phyloP scores from a whole-genome alignment of 2,888 invertebrate species.

The Hololepta plana region DNA sequence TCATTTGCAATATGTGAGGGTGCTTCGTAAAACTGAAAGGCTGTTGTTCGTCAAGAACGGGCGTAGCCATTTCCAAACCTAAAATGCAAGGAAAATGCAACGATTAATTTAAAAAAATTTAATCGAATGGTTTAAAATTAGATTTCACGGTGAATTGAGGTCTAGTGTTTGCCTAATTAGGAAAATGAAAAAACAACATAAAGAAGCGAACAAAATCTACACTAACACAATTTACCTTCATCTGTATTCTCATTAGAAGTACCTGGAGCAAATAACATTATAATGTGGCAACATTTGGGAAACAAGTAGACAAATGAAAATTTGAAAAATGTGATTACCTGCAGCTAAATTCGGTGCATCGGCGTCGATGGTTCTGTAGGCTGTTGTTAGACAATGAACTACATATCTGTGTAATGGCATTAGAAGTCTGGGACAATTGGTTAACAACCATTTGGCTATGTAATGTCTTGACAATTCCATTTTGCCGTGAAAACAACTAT shows the following conservation, averaged over 20 bases:
- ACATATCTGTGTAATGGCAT: constrained; percentile 54
- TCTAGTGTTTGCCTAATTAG: constrained; percentile 1
- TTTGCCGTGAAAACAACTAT: constrained; percentile 68
- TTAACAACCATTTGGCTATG: constrained; percentile 65
- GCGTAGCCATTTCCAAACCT: constrained; percentile 53
- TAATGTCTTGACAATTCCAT: constrained; percentile 53
- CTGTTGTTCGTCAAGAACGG: constrained; percentile 43
- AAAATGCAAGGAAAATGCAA: no score
- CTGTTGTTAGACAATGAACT: constrained; percentile 38
- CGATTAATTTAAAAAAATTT: no score
- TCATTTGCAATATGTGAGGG: constrained; percentile 25
- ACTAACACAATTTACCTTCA: constrained; percentile 3
- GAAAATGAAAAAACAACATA: constrained; percentile 1
- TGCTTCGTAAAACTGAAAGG: constrained; percentile 23
- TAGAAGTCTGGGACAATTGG: constrained; percentile 59
- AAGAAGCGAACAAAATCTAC: not conserved
- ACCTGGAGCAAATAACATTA: constrained; percentile 1
- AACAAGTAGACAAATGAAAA: constrained; percentile 2
- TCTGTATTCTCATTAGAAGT: not conserved
- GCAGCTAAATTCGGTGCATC: constrained; percentile 20
- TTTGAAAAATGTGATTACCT: constrained; percentile 14
- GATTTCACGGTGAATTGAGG: no score
- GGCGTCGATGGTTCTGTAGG: constrained; percentile 30
- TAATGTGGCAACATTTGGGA: not conserved
- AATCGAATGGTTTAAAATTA: no score